phyloP scores from a whole-genome alignment of 1,140 invertebrate species.

The Aethina tumida region DNA sequence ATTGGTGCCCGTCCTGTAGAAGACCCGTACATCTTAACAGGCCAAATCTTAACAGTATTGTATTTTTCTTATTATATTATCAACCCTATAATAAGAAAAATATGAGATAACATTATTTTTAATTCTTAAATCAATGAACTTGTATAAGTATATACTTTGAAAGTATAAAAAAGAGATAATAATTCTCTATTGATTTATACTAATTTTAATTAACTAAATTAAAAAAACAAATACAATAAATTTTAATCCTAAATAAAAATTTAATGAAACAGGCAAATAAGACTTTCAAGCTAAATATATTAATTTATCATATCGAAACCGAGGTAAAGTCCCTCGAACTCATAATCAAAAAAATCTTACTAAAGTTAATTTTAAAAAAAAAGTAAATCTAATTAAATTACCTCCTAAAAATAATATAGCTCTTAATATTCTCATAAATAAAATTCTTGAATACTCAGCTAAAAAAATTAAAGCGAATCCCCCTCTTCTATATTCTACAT shows the following conservation, averaged over 20 bases:
- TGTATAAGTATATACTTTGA: constrained; percentile 54
- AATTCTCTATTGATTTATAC: constrained; percentile 44
- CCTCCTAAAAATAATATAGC: constrained; percentile 41
- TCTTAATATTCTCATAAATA: constrained; percentile 53
- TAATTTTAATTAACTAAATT: constrained; percentile 34
- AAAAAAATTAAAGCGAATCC: constrained; percentile 66
- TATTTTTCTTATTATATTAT: constrained; percentile 48
- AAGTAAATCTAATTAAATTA: constrained; percentile 35
- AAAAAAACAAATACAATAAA: constrained; percentile 40
- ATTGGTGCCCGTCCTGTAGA: constrained; percentile 52
- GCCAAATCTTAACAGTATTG: constrained; percentile 47
- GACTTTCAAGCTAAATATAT: constrained; percentile 47
- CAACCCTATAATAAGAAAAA: constrained; percentile 37
- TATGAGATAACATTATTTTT: constrained; percentile 42
- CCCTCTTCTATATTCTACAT: constrained; percentile 57
- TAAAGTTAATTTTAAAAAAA: constrained; percentile 42
- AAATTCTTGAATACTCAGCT: constrained; percentile 56
- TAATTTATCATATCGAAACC: constrained; percentile 51
- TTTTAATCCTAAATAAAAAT: constrained; percentile 37
- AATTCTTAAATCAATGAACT: constrained; percentile 47
- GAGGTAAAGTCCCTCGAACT: constrained; percentile 45
- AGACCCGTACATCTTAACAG: constrained; percentile 47
- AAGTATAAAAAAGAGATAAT: constrained; percentile 48
- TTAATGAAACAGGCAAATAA: constrained; percentile 43
- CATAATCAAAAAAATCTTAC: constrained; percentile 47